Conservation (phyloP, 2,888 invertebrate genomes). For the Calliphora vomitoria region DNA sequence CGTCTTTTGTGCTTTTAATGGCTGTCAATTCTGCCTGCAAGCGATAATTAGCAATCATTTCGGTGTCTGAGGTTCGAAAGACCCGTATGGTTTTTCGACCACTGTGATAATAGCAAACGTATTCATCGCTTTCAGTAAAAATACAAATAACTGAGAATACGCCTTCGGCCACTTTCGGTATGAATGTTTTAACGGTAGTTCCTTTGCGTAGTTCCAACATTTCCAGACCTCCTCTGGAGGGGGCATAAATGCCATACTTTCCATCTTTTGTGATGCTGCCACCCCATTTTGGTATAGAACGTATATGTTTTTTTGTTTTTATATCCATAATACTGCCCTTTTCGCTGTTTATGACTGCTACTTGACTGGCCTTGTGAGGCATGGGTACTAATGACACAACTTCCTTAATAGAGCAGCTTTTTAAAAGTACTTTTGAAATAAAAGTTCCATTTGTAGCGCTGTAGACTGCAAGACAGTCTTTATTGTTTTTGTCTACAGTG, state of each 20-base stretch:
- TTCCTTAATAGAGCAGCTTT: slow-evolving; percentile 87
- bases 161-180: slow-evolving; percentile 97
- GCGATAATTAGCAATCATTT: slow-evolving; percentile 96
- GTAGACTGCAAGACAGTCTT: slow-evolving; percentile 93
- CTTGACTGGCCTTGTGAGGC: slow-evolving; percentile 93
- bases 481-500: slow-evolving; percentile 92
- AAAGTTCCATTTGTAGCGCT: slow-evolving; percentile 91
- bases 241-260: slow-evolving; percentile 96
- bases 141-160: slow-evolving; percentile 98
- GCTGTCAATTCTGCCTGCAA: slow-evolving; percentile 95
- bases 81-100: slow-evolving; percentile 97
- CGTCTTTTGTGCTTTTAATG: slow-evolving; percentile 91
- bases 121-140: slow-evolving; percentile 97
- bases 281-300: slow-evolving; percentile 96
- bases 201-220: slow-evolving; percentile 96
- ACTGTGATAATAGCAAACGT: slow-evolving; percentile 98
- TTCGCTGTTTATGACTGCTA: slow-evolving; percentile 95
- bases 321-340: slow-evolving; percentile 96
- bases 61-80: slow-evolving; percentile 95
- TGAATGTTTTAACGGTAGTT: slow-evolving; percentile 93
- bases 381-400: slow-evolving; percentile 91
- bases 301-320: slow-evolving; percentile 93
- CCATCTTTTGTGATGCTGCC: slow-evolving; percentile 94
- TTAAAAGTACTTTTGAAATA: slow-evolving; percentile 85
- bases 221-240: slow-evolving; percentile 95